Evolutionary conservation across 2,888 invertebrate species (phyloP), one percentile per base, ranked within the genome.

Genomic region (Onchidella celtica): DNA sequence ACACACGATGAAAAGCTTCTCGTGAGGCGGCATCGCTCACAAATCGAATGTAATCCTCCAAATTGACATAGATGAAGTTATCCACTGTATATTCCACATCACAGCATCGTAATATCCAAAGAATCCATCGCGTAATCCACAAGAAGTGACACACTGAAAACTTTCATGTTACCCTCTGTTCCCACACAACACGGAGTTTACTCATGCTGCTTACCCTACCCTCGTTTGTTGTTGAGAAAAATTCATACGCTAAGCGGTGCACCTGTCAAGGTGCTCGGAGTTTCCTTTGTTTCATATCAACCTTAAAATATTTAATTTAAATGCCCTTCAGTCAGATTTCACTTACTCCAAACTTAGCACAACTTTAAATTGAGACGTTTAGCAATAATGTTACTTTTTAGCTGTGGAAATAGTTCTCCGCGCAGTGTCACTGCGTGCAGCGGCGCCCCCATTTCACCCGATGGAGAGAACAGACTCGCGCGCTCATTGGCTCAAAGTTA

Each of bases 211-310:
- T 65, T 38, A 21, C 14, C 63, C 32, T 73, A 29, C 24, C 11
- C 70, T 32, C 65, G 40, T 74, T 61, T 27, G 24, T 38, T 74
- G 32, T 32, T 11, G 29, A 27, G 2, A 38, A 2, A 63, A 32
- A 79, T 72, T 34, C 38, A n/a, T 65, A 0, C 79, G 72, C 79
- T 61, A 21, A 32, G 70, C 63, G 65, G 36, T 79, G 72, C 79
- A 79, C 72, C 79, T 79, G 79, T 79, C 72, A n/a, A 38, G 70
- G 29, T n/a, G n/a, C n/a, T n/a, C n/a, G n/a, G n/a, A n/a, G n/a
- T n/a, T n/a, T n/a, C n/a, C n/a, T n/a, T n/a, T n/a, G n/a, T n/a
- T n/a, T n/a, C n/a, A n/a, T n/a, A n/a, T n/a, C n/a, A n/a, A n/a
- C n/a, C n/a, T n/a, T n/a, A n/a, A n/a, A n/a, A n/a, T n/a, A n/a